Evolutionary conservation across 2,113 vertebrate genomes (phyloP).

Genomic region (Heterocephalus glaber): DNA sequence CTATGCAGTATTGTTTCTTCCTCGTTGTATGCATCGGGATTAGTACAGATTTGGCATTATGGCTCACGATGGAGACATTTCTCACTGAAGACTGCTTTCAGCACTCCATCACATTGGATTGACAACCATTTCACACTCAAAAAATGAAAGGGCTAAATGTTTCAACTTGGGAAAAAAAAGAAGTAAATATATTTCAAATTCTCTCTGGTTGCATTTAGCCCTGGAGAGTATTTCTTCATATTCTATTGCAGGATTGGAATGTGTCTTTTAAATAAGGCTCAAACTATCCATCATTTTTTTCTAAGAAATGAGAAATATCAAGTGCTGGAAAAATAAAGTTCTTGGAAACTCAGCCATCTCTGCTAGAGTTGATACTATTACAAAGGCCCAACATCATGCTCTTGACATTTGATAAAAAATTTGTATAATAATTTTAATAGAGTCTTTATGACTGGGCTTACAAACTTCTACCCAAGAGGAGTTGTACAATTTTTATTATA

Average conservation of each 20-base stretch:
- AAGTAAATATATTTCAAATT: constrained; percentile 49
- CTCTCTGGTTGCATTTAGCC: constrained; percentile 7
- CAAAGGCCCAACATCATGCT: neutral
- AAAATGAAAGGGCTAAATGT: constrained; percentile 48
- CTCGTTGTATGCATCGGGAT: neutral
- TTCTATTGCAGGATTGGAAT: neutral
- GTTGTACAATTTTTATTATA: neutral
- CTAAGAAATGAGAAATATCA: neutral
- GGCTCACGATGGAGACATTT: neutral
- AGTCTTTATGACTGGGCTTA: neutral
- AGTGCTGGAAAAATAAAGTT: neutral
- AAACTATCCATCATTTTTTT: neutral
- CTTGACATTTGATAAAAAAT: neutral
- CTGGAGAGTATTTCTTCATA: constrained; percentile 7
- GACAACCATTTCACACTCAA: constrained; percentile 68
- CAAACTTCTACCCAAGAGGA: neutral
- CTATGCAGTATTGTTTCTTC: neutral
- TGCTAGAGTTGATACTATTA: neutral
- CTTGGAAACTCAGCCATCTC: neutral
- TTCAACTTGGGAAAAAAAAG: constrained; percentile 51
- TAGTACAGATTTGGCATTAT: neutral
- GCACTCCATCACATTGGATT: constrained; percentile 14
- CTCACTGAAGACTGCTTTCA: constrained; percentile 43
- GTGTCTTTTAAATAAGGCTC: neutral
- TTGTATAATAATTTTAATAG: neutral